Percentiles rank a stretch among this genome's conserved stretches.
Conservation (phyloP, 1,140 invertebrate species). For the Solenopsis invicta region DNA sequence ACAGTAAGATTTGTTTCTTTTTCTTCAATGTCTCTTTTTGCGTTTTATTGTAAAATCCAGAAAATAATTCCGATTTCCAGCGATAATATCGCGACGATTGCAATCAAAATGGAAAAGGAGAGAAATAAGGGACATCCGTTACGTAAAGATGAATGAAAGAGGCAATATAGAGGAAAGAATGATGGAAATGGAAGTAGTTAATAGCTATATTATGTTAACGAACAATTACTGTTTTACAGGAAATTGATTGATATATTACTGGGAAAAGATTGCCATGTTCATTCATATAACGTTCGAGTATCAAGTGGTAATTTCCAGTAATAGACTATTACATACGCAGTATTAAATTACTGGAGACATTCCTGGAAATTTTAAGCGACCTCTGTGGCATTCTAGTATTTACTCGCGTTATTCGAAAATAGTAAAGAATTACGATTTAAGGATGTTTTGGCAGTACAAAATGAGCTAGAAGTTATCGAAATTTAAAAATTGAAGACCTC, state of each 20-base stretch:
- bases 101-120: neutral
- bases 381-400: neutral
- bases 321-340: slow-evolving; percentile 10
- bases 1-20: neutral
- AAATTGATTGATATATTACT: slow-evolving; percentile 30
- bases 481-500: neutral
- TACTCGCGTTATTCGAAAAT: neutral
- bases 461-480: neutral
- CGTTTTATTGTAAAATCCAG: neutral
- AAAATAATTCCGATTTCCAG: neutral
- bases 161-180: neutral
- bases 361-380: slow-evolving; percentile 4
- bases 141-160: slow-evolving; percentile 1
- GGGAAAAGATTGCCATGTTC: slow-evolving; percentile 20
- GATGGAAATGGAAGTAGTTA: slow-evolving; percentile 15
- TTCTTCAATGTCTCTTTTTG: neutral
- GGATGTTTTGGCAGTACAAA: no score
- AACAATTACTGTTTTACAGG: slow-evolving; percentile 14
- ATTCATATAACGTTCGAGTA: slow-evolving; percentile 11
- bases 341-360: slow-evolving; percentile 9
- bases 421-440: no score
- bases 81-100: neutral
- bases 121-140: neutral
- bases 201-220: slow-evolving; percentile 35
- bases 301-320: slow-evolving; percentile 31